These are phyloP conservation scores for Euwallacea similis DNA, from an alignment of 1,140 invertebrate species.

Conservation along the genomic window DNA sequence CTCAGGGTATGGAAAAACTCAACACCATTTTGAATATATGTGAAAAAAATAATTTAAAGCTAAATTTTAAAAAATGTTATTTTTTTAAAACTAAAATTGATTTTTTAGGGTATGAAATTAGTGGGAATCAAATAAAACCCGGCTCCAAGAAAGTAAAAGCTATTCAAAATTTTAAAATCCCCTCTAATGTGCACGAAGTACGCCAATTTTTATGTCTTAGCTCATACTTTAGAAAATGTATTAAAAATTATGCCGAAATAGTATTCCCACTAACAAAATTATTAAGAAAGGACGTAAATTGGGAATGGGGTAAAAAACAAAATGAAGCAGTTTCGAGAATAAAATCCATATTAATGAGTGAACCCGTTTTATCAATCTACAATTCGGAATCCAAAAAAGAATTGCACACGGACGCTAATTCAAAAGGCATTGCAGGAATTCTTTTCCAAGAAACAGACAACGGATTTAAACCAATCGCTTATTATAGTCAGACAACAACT, in stretches of 20 bases:
- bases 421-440: constrained; percentile 14
- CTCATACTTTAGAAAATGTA: constrained; percentile 49
- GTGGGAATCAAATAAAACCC: background rate
- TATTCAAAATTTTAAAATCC: constrained; percentile 40
- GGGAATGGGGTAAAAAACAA: constrained; percentile 9
- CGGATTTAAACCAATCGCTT: constrained; percentile 37
- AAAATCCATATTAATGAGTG: constrained; percentile 11
- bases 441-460: constrained; percentile 28
- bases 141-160: background rate
- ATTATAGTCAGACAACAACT: constrained; percentile 49
- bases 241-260: constrained; percentile 35
- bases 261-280: constrained; percentile 11
- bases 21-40: background rate
- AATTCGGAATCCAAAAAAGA: constrained; percentile 34
- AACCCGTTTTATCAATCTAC: constrained; percentile 16
- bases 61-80: constrained; percentile 19
- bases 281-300: constrained; percentile 23
- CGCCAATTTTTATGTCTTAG: constrained; percentile 47
- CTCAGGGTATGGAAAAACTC: background rate
- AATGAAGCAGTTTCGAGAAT: constrained; percentile 1
- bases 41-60: constrained; percentile 11
- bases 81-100: constrained; percentile 13
- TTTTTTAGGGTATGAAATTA: constrained; percentile 21
- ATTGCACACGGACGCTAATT: constrained; percentile 36
- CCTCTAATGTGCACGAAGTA: constrained; percentile 44